Percentiles rank a stretch among this genome's conserved stretches.
Evolutionary conservation across 2,888 invertebrate genomes (phyloP).

Genomic region (Limulus polyphemus): DNA sequence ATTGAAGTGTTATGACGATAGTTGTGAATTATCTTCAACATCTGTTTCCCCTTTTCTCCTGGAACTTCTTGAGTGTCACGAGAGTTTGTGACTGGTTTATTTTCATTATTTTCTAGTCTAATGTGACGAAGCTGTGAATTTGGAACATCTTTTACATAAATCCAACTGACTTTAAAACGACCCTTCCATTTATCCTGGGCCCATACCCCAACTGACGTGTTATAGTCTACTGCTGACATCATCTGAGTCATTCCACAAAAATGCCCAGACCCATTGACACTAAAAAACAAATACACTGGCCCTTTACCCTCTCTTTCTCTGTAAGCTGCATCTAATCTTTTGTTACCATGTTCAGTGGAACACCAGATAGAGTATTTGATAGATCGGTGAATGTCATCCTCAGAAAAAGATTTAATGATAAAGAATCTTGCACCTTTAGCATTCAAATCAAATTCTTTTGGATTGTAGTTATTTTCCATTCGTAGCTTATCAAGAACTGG

Average conservation of each 20-base stretch:
- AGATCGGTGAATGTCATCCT: conserved; percentile 70
- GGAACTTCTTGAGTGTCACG: conserved; percentile 97
- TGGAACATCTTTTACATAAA: conserved; percentile 95
- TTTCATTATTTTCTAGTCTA: conserved; percentile 93
- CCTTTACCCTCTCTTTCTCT: conserved; percentile 64
- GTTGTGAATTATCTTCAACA: conserved; percentile 75
- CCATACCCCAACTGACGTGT: conserved; percentile 87
- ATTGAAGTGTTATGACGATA: conserved; percentile 78
- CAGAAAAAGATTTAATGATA: conserved; percentile 95
- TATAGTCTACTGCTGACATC: conserved; percentile 87
- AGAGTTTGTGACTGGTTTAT: conserved; percentile 95
- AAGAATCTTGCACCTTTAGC: conserved; percentile 80
- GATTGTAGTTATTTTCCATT: conserved; percentile 86
- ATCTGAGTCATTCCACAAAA: conserved; percentile 99
- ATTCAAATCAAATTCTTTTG: conserved; percentile 72
- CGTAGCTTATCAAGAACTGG: conserved; percentile 75
- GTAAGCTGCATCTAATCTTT: conserved; percentile 82
- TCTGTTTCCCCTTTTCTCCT: conserved; percentile 77
- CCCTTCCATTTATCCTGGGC: conserved; percentile 99
- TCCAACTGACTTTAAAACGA: conserved; percentile 90
- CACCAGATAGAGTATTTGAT: conserved; percentile 99
- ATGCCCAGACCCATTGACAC: conserved; percentile 93
- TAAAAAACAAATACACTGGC: conserved; percentile 78
- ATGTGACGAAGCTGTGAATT: conserved; percentile 85
- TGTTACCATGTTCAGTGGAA: conserved; percentile 93